Evolutionary conservation across 2,113 vertebrate species (phyloP).

Genomic region (Cranoglanis bouderius): DNA sequence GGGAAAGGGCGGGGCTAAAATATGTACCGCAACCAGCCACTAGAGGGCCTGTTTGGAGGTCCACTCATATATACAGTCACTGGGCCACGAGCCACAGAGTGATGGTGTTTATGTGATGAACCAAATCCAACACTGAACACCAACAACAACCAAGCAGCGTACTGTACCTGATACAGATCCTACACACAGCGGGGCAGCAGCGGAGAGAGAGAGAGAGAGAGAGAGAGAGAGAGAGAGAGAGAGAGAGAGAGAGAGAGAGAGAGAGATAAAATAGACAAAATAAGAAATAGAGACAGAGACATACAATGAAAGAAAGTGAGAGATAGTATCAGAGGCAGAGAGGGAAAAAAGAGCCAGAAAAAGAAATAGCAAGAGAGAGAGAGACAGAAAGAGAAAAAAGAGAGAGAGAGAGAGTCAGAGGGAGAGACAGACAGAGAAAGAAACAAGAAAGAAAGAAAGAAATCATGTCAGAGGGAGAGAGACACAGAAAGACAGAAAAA

Average conservation of each 20-base stretch:
- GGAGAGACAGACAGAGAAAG: background rate
- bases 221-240: constrained; percentile 40
- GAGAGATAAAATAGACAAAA: too few relatives aligned
- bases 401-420: background rate
- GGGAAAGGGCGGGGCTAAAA: background rate
- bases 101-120: background rate
- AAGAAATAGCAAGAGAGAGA: background rate
- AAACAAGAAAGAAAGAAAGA: too few relatives aligned
- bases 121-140: background rate
- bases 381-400: background rate
- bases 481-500: constrained; percentile 16
- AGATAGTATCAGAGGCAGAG: background rate
- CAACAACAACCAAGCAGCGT: constrained; percentile 42
- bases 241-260: background rate
- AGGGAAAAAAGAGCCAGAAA: background rate
- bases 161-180: constrained; percentile 89
- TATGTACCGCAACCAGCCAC: background rate
- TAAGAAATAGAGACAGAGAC: constrained; percentile 47
- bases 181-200: constrained; percentile 64
- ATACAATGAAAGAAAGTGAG: background rate
- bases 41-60: background rate
- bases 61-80: background rate
- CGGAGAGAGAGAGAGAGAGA: constrained; percentile 52
- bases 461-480: too few relatives aligned
- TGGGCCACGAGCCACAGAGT: background rate